Conservation (phyloP, 2,113 vertebrate species). For the Orthonyx spaldingii region DNA sequence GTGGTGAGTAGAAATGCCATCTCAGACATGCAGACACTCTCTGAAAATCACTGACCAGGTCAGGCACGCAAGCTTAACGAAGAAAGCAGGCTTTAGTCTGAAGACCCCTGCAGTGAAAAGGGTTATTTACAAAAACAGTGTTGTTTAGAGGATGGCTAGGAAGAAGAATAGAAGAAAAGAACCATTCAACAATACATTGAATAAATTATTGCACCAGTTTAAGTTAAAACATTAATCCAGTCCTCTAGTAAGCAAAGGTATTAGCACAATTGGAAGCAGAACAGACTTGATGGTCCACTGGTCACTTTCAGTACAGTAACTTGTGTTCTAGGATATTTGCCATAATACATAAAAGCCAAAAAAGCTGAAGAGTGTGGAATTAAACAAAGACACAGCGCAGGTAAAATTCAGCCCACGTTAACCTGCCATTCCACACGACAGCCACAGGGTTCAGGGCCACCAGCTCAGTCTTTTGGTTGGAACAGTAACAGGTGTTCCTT, state of each 20-base stretch:
- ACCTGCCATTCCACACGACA: constrained; percentile 19
- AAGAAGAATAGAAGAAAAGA: constrained; percentile 32
- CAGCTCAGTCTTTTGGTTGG: background rate
- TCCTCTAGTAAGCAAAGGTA: background rate
- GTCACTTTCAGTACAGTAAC: constrained; percentile 36
- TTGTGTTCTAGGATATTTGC: constrained; percentile 58
- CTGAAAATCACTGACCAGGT: background rate
- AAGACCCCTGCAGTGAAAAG: background rate
- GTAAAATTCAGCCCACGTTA: constrained; percentile 44
- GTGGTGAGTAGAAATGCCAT: background rate
- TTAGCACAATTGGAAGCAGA: constrained; percentile 16
- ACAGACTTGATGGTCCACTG: constrained; percentile 54
- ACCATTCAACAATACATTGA: background rate
- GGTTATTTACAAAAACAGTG: background rate
- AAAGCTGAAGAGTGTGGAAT: background rate
- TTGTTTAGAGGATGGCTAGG: background rate
- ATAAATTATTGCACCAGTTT: background rate
- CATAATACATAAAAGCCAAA: constrained; percentile 39
- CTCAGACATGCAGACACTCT: background rate
- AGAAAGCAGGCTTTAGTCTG: background rate
- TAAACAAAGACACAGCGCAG: constrained; percentile 51
- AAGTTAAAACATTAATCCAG: constrained; percentile 16
- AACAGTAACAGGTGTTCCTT: background rate
- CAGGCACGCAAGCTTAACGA: background rate
- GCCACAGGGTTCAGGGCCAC: background rate